Percentiles rank a stretch among this genome's conserved stretches.
phyloP scores from a whole-genome alignment of 2,797 vertebrate species.

The Steatocranus sp. region DNA sequence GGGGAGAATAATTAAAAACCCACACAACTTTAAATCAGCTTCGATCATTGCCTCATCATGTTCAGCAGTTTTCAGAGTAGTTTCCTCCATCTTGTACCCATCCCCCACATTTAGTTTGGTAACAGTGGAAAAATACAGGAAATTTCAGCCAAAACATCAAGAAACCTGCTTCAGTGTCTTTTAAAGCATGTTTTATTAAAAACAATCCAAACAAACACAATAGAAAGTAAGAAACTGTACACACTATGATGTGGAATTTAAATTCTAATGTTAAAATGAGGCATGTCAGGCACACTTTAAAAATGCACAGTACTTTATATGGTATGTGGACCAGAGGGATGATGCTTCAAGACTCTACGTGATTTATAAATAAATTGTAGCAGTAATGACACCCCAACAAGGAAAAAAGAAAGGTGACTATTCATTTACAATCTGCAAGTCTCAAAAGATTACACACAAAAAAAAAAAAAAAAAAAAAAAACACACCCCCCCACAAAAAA shows the following conservation, averaged over 20 bases:
- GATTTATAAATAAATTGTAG: constrained; percentile 58
- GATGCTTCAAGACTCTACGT: constrained; percentile 17
- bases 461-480: too few species aligned
- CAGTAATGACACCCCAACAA: not conserved
- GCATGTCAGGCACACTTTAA: not conserved
- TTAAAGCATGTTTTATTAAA: constrained; percentile 71
- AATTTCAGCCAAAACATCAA: not conserved
- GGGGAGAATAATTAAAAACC: not conserved
- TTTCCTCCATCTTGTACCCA: not conserved
- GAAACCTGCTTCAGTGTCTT: not conserved
- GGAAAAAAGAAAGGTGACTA: not conserved
- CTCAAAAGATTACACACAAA: constrained; percentile 17
- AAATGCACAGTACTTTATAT: constrained; percentile 28
- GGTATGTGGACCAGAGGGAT: constrained; percentile 3
- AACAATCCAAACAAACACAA: constrained; percentile 50
- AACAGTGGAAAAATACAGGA: not conserved
- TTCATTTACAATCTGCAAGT: constrained; percentile 25
- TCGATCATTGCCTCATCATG: rapidly evolving
- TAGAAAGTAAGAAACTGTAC: constrained; percentile 72
- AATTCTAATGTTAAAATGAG: constrained; percentile 22
- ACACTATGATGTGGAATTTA: constrained; percentile 36
- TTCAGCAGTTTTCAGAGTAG: not conserved
- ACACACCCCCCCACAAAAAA: too few species aligned
- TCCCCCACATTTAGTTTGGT: not conserved
- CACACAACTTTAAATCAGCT: not conserved